Evolutionary conservation across 2,113 vertebrate species (phyloP).

Genomic region (Spea multiplicata): DNA sequence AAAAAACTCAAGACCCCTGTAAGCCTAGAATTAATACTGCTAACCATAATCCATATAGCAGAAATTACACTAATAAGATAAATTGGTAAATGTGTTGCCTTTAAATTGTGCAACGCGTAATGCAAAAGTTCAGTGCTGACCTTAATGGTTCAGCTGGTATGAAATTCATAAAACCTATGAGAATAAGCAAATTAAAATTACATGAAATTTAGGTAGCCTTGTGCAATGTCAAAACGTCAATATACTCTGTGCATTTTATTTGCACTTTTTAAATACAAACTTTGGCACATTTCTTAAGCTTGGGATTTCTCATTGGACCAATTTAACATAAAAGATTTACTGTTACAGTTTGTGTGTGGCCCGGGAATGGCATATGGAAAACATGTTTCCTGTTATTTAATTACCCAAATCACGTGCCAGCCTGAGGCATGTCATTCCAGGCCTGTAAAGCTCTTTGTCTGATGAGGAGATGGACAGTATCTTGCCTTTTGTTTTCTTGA

Average conservation of each 20-base stretch:
- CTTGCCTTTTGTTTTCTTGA: slow-evolving; percentile 73
- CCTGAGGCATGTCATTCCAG: slow-evolving; percentile 75
- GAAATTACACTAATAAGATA: background rate
- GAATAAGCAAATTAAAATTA: slow-evolving; percentile 32
- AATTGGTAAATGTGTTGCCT: background rate
- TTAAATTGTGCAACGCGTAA: background rate
- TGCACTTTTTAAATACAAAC: slow-evolving; percentile 42
- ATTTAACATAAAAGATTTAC: slow-evolving; percentile 76
- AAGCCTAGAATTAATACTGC: background rate
- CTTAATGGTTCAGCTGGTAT: slow-evolving; percentile 45
- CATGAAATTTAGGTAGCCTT: slow-evolving; percentile 30
- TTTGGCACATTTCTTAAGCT: slow-evolving; percentile 45
- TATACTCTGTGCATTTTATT: slow-evolving; percentile 39
- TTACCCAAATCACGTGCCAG: slow-evolving; percentile 81
- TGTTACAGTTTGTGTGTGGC: slow-evolving; percentile 85
- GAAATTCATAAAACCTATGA: slow-evolving; percentile 31
- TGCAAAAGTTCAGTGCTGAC: background rate
- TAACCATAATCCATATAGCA: background rate
- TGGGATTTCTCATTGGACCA: slow-evolving; percentile 56
- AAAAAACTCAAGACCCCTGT: background rate
- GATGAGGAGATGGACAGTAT: slow-evolving; percentile 79
- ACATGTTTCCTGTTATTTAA: slow-evolving; percentile 88
- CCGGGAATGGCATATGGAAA: slow-evolving; percentile 75
- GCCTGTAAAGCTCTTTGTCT: slow-evolving; percentile 79
- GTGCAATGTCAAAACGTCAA: slow-evolving; percentile 29